Percentiles rank a stretch among this genome's conserved stretches.
phyloP scores from a whole-genome alignment of 2,888 invertebrate genomes.

The Drosophila suboccidentalis region DNA sequence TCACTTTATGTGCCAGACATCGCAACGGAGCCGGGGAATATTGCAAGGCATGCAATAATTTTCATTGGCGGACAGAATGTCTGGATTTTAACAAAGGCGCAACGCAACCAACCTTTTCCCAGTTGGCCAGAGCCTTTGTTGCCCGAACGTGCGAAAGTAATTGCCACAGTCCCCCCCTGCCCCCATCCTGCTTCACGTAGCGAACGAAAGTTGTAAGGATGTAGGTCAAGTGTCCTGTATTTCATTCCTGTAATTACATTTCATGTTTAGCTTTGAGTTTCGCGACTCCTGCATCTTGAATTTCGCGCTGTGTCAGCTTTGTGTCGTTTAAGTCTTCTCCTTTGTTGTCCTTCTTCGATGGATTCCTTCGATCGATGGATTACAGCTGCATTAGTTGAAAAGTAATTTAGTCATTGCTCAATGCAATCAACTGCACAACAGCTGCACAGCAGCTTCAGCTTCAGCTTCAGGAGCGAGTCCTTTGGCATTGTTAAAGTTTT shows the following conservation, averaged over 20 bases:
- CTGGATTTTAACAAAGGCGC: slow-evolving; percentile 41
- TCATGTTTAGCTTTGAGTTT: slow-evolving; percentile 44
- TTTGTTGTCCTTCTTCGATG: neutral
- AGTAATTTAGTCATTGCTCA: slow-evolving; percentile 55
- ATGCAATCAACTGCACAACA: slow-evolving; percentile 23
- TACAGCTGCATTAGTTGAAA: slow-evolving; percentile 33
- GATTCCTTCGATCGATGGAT: slow-evolving; percentile 14
- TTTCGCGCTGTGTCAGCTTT: slow-evolving; percentile 42
- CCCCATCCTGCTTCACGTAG: neutral
- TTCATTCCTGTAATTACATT: slow-evolving; percentile 72
- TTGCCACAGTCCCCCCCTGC: slow-evolving; percentile 28
- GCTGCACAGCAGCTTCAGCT: slow-evolving; percentile 23
- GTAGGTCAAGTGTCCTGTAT: slow-evolving; percentile 76
- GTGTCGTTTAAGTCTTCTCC: slow-evolving; percentile 15
- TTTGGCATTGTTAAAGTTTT: slow-evolving; percentile 37
- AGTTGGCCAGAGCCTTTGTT: slow-evolving; percentile 44
- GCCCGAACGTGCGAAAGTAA: slow-evolving; percentile 75
- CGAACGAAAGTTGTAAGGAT: slow-evolving; percentile 24
- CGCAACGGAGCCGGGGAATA: slow-evolving; percentile 40
- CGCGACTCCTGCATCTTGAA: slow-evolving; percentile 13
- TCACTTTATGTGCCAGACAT: slow-evolving; percentile 28
- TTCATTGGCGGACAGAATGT: slow-evolving; percentile 40
- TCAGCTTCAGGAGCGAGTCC: neutral
- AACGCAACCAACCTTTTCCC: slow-evolving; percentile 48
- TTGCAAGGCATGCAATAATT: slow-evolving; percentile 76